phyloP scores from a whole-genome alignment of 1,140 invertebrate species.

The Cydia splendana region DNA sequence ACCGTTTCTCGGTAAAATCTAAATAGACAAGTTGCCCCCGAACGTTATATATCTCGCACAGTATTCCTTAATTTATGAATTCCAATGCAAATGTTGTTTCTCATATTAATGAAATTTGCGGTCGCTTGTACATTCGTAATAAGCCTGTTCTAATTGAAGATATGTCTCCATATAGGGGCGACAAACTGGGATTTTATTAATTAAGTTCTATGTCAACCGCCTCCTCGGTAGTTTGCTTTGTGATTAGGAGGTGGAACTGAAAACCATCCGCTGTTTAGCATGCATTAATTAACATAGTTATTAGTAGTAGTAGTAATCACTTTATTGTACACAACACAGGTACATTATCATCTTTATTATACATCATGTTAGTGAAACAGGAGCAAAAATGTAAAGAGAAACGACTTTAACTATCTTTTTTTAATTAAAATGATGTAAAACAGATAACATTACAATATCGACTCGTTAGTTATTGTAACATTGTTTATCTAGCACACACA shows the following conservation, averaged over 20 bases:
- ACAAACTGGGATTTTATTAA: slow-evolving; percentile 17
- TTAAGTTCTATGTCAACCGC: slow-evolving; percentile 16
- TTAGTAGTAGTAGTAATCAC: too few species aligned
- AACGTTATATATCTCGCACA: slow-evolving; percentile 20
- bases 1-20: slow-evolving; percentile 25
- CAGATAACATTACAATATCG: too few species aligned
- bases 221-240: not conserved
- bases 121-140: slow-evolving; percentile 28
- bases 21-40: slow-evolving; percentile 31
- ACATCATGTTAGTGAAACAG: too few species aligned
- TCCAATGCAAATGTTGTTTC: slow-evolving; percentile 19
- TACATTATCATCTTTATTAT: too few species aligned
- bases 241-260: not conserved
- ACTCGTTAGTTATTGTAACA: too few species aligned
- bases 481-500: too few species aligned
- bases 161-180: not conserved
- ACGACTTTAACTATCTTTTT: too few species aligned
- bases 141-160: slow-evolving; percentile 12
- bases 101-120: slow-evolving; percentile 27
- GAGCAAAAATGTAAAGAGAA: too few species aligned
- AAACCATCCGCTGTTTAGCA: not conserved
- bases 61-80: slow-evolving; percentile 20
- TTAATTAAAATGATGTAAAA: too few species aligned
- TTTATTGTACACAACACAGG: too few species aligned
- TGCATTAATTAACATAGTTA: too few species aligned